Percentiles rank a stretch among this genome's conserved stretches.
Conservation (phyloP, 2,113 vertebrate genomes). For the Corythaixoides concolor region DNA sequence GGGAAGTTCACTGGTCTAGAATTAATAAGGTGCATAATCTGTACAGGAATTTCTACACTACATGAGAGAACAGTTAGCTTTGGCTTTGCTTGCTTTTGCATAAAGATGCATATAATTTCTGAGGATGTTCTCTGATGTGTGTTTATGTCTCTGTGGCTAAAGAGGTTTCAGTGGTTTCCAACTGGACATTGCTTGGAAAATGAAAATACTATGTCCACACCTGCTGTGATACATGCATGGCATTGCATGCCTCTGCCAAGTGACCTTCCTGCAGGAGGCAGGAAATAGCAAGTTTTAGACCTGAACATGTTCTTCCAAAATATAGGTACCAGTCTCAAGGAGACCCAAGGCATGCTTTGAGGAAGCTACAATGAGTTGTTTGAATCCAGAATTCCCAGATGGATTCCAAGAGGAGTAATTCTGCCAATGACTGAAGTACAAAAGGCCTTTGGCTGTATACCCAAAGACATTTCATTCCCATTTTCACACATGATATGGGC, state of each 20-base stretch:
- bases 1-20: conserved; percentile 1
- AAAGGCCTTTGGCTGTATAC: background rate
- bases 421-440: background rate
- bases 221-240: no score
- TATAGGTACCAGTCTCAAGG: background rate
- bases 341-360: background rate
- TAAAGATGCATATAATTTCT: background rate
- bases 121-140: background rate
- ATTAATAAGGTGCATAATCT: conserved; percentile 29
- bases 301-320: background rate
- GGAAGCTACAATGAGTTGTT: background rate
- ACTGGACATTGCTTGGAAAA: background rate
- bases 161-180: background rate
- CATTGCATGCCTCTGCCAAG: background rate
- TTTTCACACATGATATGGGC: background rate
- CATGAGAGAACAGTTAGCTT: background rate
- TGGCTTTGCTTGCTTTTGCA: background rate
- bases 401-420: background rate
- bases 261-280: background rate
- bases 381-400: background rate
- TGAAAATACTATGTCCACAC: background rate
- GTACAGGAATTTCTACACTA: background rate
- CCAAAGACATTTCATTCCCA: background rate
- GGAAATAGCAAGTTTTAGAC: background rate
- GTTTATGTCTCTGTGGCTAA: background rate